Percentiles rank a stretch among this genome's conserved stretches.
Conservation (phyloP, 2,888 invertebrate species). For the Aelia acuminata region DNA sequence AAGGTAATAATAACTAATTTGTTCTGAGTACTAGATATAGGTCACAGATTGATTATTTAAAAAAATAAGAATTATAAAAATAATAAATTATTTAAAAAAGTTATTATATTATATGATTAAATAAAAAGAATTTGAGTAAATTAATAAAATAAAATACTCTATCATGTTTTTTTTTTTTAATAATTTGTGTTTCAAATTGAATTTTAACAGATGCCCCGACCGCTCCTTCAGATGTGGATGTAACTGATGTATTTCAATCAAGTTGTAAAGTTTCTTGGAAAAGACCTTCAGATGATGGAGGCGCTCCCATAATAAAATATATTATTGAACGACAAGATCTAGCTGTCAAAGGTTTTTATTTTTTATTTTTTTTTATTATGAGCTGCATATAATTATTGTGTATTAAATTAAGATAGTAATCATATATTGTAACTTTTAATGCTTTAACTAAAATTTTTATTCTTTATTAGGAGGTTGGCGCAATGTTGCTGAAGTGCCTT, state of each 20-base stretch:
- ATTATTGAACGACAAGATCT: slow-evolving; percentile 84
- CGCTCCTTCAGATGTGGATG: slow-evolving; percentile 86
- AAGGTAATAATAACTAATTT: slow-evolving; percentile 71
- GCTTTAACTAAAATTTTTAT: neutral
- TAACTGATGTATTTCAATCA: slow-evolving; percentile 88
- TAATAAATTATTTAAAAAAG: neutral
- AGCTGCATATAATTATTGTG: neutral
- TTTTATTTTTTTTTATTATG: neutral
- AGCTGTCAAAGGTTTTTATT: slow-evolving; percentile 71
- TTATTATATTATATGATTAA: neutral
- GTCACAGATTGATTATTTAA: neutral
- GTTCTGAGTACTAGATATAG: neutral
- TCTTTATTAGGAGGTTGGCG: slow-evolving; percentile 80
- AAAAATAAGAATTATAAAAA: neutral
- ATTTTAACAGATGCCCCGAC: slow-evolving; percentile 80
- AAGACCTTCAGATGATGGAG: slow-evolving; percentile 89
- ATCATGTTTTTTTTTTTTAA: neutral
- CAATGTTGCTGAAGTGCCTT: slow-evolving; percentile 84
- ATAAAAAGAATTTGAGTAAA: neutral
- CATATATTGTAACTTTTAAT: neutral
- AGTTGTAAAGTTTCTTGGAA: slow-evolving; percentile 91
- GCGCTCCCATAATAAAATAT: slow-evolving; percentile 87
- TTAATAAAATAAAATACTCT: neutral
- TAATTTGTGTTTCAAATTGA: slow-evolving; percentile 24
- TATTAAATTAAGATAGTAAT: neutral